These are phyloP conservation scores for Zoroaster sp. DNA, from an alignment of 53 echinoderm and acorn worm genomes.

Conservation along the genomic window DNA sequence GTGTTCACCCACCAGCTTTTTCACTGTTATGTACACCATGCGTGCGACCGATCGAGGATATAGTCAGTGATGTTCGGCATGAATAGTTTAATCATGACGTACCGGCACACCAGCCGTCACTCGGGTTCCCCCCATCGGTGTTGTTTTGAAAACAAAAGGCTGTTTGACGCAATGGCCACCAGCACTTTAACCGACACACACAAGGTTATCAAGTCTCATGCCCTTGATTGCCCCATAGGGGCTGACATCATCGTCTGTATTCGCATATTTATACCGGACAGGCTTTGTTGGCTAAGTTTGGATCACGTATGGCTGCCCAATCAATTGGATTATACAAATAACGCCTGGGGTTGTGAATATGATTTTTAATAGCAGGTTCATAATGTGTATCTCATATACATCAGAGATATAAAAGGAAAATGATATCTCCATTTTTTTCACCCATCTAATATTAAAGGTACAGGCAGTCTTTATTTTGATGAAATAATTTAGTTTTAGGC, in stretches of 20 bases:
- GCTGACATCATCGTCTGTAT: neutral
- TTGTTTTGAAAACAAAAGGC: neutral
- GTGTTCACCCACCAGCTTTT: neutral
- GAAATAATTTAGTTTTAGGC: too few species aligned
- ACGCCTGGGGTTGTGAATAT: neutral
- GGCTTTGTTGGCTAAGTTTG: conserved; percentile 13
- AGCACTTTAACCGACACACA: neutral
- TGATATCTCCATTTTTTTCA: too few species aligned
- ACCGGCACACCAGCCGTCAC: neutral
- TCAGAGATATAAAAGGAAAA: too few species aligned
- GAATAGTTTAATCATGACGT: too few species aligned
- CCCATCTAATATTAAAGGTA: too few species aligned
- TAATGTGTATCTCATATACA: neutral
- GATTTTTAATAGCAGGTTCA: conserved; percentile 21
- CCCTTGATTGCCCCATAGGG: conserved; percentile 10
- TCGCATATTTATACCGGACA: conserved; percentile 6
- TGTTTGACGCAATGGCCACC: conserved; percentile 15
- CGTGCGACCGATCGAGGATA: too few species aligned
- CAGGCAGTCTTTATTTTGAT: too few species aligned
- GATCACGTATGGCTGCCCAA: conserved; percentile 3
- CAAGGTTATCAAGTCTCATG: neutral
- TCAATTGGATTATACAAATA: conserved; percentile 38
- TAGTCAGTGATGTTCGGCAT: too few species aligned
- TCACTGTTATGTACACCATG: neutral
- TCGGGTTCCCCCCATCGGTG: neutral